These are phyloP conservation scores for Pomatorhinus ruficollis DNA, from an alignment of 2,113 vertebrate species.

Conservation along the genomic window DNA sequence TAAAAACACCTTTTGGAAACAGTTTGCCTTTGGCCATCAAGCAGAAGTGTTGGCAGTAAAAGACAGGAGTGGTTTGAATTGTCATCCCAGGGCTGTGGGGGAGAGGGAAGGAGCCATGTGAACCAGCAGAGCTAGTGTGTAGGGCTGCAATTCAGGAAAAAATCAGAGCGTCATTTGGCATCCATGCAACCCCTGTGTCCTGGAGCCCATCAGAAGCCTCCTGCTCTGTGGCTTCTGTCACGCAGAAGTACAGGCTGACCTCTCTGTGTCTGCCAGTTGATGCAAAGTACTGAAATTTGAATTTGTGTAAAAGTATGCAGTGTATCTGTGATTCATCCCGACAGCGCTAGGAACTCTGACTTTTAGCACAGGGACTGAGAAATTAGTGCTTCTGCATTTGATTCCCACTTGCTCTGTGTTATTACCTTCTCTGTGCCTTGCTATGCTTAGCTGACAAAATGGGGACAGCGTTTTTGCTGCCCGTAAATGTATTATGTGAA, in stretches of 20 bases:
- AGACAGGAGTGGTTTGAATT: background rate
- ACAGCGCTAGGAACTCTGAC: background rate
- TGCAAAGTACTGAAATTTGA: background rate
- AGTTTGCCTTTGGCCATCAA: background rate
- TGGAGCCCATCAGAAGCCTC: background rate
- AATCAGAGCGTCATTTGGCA: accelerated
- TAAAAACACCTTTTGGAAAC: constrained; percentile 16
- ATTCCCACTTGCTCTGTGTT: background rate
- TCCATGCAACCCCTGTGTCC: background rate
- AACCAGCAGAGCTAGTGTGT: background rate
- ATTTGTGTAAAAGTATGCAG: background rate
- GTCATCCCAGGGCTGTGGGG: background rate
- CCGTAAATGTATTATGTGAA: background rate
- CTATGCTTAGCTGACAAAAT: background rate
- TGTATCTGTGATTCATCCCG: background rate
- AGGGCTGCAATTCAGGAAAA: background rate
- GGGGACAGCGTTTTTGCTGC: background rate
- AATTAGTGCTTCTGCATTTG: background rate
- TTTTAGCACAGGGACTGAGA: background rate
- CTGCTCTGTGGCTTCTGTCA: background rate
- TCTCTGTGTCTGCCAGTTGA: background rate
- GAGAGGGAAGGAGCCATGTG: background rate
- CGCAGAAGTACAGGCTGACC: background rate
- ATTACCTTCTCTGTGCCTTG: background rate
- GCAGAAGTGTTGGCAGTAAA: background rate